Base-by-base conservation (phyloP, 2,113 vertebrate species). In the Carassius carassius region DNA sequence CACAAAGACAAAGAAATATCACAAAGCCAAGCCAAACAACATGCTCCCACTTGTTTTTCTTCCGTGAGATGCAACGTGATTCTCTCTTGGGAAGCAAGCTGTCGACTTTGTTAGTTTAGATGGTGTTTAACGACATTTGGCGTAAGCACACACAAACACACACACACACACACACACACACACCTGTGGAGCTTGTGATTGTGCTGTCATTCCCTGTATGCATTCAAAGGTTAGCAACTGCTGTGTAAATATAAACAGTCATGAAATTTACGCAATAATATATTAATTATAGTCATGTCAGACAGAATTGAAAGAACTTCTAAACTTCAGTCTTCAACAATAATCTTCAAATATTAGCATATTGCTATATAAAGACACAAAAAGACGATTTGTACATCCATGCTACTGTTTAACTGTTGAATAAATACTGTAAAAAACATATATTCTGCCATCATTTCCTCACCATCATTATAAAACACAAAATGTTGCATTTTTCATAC, bases 131-230 rank as follows among this genome's bases (percentile, higher is more conserved):
- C 21, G 32, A 82, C 29, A n/a, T 72, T 58, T 72, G 23, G 23
- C 4, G 16, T 49, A 65, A 17, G 5, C 9, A 49, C 16, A 81
- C 9, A 69, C 80, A 72, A 47, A 29, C 29, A 29, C 29, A 29
- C 29, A 37, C 75, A 58, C n/a, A 21, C n/a, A 41, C 9, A 49
- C 16, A 81, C 13, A 69, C 80, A 72, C 29, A 23, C 76, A 60
- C 81, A 82, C 81, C 81, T 82, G 81, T 82, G 81, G 81, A 73
- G 47, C 29, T 41, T 69, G 63, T 69, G 79, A 44, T 69, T 41
- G 32, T 54, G 67, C 65, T 73, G 65, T 58, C 49, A 41, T 41
- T 58, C 51, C 32, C 49, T 41, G 32, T 54, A 25, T 58, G 47
- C 5, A 69, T 69, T 54, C 6, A 82, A 82, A 82, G 80, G 63